Evolutionary conservation across 2,888 invertebrate genomes (phyloP).

Genomic region (Desoria tigrina): DNA sequence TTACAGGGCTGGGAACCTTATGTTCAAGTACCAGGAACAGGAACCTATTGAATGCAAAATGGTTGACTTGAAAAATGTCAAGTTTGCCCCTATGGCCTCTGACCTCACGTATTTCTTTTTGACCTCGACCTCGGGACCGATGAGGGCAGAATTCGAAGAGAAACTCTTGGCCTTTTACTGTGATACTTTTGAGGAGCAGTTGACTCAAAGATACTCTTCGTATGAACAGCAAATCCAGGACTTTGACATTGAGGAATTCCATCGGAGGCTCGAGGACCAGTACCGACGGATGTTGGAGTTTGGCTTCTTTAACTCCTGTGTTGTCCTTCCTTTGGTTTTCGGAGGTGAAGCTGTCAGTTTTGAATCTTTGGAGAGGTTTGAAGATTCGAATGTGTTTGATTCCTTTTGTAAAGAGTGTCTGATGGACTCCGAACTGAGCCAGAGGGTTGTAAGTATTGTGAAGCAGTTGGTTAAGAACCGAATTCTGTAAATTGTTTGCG

Average conservation of each 20-base stretch:
- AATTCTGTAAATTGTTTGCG: too few relatives aligned
- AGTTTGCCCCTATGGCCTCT: conserved; percentile 33
- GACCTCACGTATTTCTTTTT: conserved; percentile 34
- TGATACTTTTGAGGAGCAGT: conserved; percentile 40
- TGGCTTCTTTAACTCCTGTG: conserved; percentile 25
- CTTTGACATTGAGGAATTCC: conserved; percentile 44
- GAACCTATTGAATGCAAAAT: conserved; percentile 35
- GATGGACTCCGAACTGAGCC: not conserved
- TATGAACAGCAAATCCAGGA: conserved; percentile 15
- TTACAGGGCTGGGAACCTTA: conserved; percentile 20
- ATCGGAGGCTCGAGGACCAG: conserved; percentile 36
- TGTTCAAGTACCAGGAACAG: conserved; percentile 26
- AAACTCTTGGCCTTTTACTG: conserved; percentile 43
- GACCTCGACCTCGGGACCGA: conserved; percentile 19
- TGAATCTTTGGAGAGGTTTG: conserved; percentile 4
- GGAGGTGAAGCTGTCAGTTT: not conserved
- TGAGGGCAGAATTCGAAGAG: conserved; percentile 37
- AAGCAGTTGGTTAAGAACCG: conserved; percentile 26
- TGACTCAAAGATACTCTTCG: conserved; percentile 11
- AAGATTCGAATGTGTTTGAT: conserved; percentile 1
- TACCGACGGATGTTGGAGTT: conserved; percentile 35
- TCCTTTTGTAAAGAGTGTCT: conserved; percentile 22
- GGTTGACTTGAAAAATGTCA: conserved; percentile 22
- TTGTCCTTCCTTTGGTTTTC: conserved; percentile 23
- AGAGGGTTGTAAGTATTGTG: conserved; percentile 22